These are phyloP conservation scores for Drosophila lini DNA, from an alignment of 1,140 invertebrate species.

Conservation along the genomic window DNA sequence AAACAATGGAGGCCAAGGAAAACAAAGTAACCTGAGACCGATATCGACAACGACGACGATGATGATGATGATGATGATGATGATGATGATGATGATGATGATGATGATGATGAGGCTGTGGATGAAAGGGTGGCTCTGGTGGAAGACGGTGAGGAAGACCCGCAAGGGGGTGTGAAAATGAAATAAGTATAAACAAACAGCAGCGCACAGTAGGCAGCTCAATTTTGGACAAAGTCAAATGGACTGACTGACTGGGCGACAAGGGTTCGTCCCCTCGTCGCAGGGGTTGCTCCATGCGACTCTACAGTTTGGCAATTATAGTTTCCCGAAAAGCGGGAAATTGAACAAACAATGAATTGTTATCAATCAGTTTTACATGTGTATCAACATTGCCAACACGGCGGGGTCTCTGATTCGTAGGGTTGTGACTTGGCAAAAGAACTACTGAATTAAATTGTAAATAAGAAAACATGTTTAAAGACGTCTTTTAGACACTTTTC, in stretches of 20 bases:
- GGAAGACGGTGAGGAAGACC: constrained; percentile 12
- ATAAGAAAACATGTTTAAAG: background rate
- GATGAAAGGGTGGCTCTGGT: constrained; percentile 11
- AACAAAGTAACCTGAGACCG: constrained; percentile 77
- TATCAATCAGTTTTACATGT: constrained; percentile 46
- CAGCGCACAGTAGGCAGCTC: constrained; percentile 55
- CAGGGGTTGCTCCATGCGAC: constrained; percentile 20
- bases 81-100: constrained; percentile 38
- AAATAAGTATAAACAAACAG: constrained; percentile 82
- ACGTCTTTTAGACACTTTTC: rapidly evolving
- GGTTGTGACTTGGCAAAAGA: background rate
- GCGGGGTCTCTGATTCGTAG: background rate
- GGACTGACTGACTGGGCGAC: constrained; percentile 21
- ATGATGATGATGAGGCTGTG: constrained; percentile 34
- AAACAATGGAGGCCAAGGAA: constrained; percentile 72
- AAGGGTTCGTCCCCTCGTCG: background rate
- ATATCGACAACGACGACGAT: constrained; percentile 42
- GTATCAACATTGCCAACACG: background rate
- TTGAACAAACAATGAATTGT: constrained; percentile 30
- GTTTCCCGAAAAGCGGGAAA: constrained; percentile 18
- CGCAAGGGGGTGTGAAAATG: constrained; percentile 71
- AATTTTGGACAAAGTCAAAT: constrained; percentile 69
- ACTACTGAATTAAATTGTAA: background rate
- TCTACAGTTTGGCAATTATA: constrained; percentile 48
- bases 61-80: constrained; percentile 38